A percentile compares a stretch with the other conserved stretches of the same genome.
Conservation (phyloP, 2,797 vertebrate genomes). For the Girardinus metallicus region DNA sequence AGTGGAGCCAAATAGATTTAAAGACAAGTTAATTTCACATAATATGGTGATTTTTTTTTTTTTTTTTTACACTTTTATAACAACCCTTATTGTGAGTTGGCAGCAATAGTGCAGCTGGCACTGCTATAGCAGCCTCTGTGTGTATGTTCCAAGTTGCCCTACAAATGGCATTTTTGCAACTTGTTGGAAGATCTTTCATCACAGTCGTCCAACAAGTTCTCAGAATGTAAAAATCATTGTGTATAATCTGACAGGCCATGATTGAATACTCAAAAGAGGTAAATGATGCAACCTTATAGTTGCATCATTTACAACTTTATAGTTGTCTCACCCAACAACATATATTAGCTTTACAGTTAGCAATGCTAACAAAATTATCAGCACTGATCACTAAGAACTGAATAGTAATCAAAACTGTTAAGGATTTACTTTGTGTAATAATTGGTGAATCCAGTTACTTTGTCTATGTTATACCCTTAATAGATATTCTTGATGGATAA, state of each 20-base stretch:
- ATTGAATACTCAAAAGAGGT: background rate
- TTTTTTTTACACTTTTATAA: background rate
- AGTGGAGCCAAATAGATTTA: background rate
- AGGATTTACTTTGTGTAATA: background rate
- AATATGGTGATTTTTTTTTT: background rate
- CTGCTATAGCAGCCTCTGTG: background rate
- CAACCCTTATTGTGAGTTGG: background rate
- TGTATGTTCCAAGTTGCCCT: background rate
- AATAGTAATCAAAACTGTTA: background rate
- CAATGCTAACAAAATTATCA: background rate
- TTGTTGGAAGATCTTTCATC: background rate
- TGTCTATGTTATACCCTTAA: background rate
- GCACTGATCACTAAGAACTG: background rate
- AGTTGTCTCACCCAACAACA: background rate
- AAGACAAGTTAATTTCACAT: too few relatives aligned
- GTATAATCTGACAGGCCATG: background rate
- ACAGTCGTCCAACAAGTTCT: background rate
- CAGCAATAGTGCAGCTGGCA: background rate
- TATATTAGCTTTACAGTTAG: background rate
- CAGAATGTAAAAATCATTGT: background rate
- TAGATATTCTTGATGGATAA: background rate
- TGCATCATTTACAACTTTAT: too few relatives aligned
- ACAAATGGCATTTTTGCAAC: too few relatives aligned
- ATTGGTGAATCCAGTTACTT: background rate
- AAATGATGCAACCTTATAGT: background rate